These are phyloP conservation scores for Sminthurinus signatus DNA, from an alignment of 1,140 invertebrate genomes.

Conservation along the genomic window DNA sequence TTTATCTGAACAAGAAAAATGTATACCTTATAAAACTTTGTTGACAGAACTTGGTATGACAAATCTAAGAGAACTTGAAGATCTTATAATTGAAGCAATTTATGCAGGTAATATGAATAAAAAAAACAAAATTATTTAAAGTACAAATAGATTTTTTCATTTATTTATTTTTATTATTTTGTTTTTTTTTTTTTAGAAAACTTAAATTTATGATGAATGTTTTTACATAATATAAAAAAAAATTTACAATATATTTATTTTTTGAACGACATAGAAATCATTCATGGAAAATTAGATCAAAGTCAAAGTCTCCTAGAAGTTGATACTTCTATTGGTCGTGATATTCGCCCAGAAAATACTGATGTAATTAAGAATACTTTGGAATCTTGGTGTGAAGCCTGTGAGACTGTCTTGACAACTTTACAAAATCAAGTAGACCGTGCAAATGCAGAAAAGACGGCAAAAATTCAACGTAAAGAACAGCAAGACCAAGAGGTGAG, in stretches of 20 bases:
- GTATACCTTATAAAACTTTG: slow-evolving; percentile 80
- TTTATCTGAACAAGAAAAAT: slow-evolving; percentile 51
- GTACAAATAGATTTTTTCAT: background rate
- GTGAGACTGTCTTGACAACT: slow-evolving; percentile 76
- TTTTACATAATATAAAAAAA: too few species aligned
- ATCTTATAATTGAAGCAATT: slow-evolving; percentile 95
- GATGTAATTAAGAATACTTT: slow-evolving; percentile 68
- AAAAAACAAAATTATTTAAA: slow-evolving; percentile 15
- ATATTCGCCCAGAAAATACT: slow-evolving; percentile 75
- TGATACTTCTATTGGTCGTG: slow-evolving; percentile 86
- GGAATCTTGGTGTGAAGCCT: slow-evolving; percentile 85
- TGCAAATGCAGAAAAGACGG: slow-evolving; percentile 79
- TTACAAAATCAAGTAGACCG: slow-evolving; percentile 82
- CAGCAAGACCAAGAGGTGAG: slow-evolving; percentile 77
- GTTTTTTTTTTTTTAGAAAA: too few species aligned
- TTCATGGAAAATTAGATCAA: slow-evolving; percentile 93
- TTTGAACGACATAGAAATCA: slow-evolving; percentile 81
- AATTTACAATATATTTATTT: too few species aligned
- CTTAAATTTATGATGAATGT: too few species aligned
- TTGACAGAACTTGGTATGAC: slow-evolving; percentile 82
- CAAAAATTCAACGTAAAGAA: slow-evolving; percentile 69
- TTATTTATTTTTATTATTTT: background rate
- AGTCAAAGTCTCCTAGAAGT: slow-evolving; percentile 87
- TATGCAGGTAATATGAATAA: slow-evolving; percentile 70
- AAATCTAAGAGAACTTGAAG: slow-evolving; percentile 88